Percentiles rank a stretch among this genome's conserved stretches.
Evolutionary conservation across 1,140 invertebrate species (phyloP).

Genomic region (Rhynchophorus ferrugineus): DNA sequence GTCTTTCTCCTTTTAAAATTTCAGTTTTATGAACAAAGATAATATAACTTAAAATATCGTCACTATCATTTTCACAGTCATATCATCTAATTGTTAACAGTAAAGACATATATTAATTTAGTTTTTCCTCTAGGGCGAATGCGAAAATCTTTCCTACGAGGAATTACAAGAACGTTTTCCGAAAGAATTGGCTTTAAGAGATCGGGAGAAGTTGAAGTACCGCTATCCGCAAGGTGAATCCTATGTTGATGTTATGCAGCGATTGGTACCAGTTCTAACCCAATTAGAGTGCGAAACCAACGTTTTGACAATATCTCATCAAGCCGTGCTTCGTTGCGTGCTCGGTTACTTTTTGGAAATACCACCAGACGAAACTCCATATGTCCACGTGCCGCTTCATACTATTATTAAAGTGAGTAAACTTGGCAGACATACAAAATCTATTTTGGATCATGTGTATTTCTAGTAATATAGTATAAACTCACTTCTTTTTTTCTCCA

Average conservation of each 20-base stretch:
- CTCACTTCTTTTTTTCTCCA: too few relatives aligned
- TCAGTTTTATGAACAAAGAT: too few relatives aligned
- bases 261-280: constrained; percentile 70
- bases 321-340: constrained; percentile 85
- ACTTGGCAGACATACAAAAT: neutral
- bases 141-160: constrained; percentile 88
- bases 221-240: constrained; percentile 89
- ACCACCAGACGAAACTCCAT: constrained; percentile 69
- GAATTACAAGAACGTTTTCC: constrained; percentile 87
- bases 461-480: too few relatives aligned
- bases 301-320: constrained; percentile 82
- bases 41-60: too few relatives aligned
- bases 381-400: constrained; percentile 85
- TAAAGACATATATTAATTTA: too few relatives aligned
- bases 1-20: too few relatives aligned
- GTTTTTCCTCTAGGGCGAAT: constrained; percentile 66
- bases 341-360: constrained; percentile 86
- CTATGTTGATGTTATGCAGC: constrained; percentile 78
- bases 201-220: constrained; percentile 87
- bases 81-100: too few relatives aligned
- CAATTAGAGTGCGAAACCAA: constrained; percentile 80
- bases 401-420: constrained; percentile 67
- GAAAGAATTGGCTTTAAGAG: constrained; percentile 82
- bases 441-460: neutral
- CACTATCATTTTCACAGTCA: too few relatives aligned